phyloP scores from a whole-genome alignment of 2,113 vertebrate genomes.

The Alces alces region DNA sequence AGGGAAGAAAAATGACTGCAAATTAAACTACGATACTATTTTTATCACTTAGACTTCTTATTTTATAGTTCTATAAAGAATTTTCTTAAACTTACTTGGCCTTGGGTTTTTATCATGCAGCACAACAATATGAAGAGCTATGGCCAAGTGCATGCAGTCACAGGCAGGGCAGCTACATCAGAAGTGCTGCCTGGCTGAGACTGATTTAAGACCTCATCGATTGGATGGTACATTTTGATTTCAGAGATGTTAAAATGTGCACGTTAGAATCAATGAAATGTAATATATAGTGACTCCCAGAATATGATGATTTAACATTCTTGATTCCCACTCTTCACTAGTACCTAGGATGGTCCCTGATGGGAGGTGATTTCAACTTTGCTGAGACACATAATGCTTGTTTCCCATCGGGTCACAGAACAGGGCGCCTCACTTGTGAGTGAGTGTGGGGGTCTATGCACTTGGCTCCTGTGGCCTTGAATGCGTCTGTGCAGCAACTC shows the following conservation, averaged over 20 bases:
- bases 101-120: background rate
- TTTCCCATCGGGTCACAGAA: background rate
- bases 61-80: background rate
- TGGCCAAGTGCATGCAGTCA: background rate
- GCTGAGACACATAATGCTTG: background rate
- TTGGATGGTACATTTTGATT: conserved; percentile 12
- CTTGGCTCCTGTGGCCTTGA: background rate
- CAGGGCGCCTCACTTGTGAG: background rate
- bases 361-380: background rate
- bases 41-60: background rate
- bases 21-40: background rate
- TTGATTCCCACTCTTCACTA: background rate
- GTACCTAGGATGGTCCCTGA: background rate
- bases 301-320: background rate
- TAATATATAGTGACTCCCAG: background rate
- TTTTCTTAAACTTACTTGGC: background rate
- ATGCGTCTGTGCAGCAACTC: background rate
- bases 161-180: background rate
- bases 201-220: conserved; percentile 1
- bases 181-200: background rate
- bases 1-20: background rate
- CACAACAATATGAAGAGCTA: background rate
- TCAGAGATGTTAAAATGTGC: conserved; percentile 29
- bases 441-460: background rate
- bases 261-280: conserved; percentile 1